Percentiles rank a stretch among this genome's conserved stretches.
Evolutionary conservation across 2,113 vertebrate species (phyloP).

Genomic region (Oryzias woworae): DNA sequence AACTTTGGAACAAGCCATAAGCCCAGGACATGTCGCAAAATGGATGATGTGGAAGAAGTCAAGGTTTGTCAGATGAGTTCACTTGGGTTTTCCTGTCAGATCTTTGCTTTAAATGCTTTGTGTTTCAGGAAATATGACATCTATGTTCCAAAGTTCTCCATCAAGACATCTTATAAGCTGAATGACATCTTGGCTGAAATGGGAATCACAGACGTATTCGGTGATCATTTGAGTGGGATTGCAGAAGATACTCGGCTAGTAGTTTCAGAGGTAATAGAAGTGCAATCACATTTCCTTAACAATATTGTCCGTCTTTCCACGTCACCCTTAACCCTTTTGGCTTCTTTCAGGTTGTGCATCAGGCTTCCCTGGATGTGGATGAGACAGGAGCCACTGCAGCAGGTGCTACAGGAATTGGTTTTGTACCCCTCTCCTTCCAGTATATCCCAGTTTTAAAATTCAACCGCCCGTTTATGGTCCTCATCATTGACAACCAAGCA

Average conservation of each 20-base stretch:
- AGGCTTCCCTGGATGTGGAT: slow-evolving; percentile 75
- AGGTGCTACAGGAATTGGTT: slow-evolving; percentile 52
- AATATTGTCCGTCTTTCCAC: not conserved
- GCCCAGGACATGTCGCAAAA: slow-evolving; percentile 55
- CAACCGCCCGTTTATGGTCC: slow-evolving; percentile 73
- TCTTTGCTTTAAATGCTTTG: not conserved
- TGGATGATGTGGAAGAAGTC: slow-evolving; percentile 65
- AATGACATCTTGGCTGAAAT: slow-evolving; percentile 70
- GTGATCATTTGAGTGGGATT: slow-evolving; percentile 79
- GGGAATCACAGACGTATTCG: slow-evolving; percentile 83
- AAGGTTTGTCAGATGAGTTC: slow-evolving; percentile 37
- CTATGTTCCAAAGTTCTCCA: slow-evolving; percentile 81
- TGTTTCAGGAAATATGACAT: slow-evolving; percentile 62
- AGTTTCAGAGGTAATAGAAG: slow-evolving; percentile 77
- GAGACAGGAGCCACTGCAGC: slow-evolving; percentile 74
- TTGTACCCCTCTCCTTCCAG: slow-evolving; percentile 28
- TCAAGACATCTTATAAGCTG: slow-evolving; percentile 77
- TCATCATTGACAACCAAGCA: slow-evolving; percentile 59
- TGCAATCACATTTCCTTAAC: not conserved
- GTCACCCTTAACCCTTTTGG: slow-evolving; percentile 1
- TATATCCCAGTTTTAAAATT: slow-evolving; percentile 50
- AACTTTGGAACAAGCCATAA: slow-evolving; percentile 56
- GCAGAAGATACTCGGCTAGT: slow-evolving; percentile 34
- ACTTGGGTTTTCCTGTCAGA: not conserved
- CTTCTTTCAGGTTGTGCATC: slow-evolving; percentile 66